Conservation (phyloP, 1,140 invertebrate genomes). For the Ephestia elutella region DNA sequence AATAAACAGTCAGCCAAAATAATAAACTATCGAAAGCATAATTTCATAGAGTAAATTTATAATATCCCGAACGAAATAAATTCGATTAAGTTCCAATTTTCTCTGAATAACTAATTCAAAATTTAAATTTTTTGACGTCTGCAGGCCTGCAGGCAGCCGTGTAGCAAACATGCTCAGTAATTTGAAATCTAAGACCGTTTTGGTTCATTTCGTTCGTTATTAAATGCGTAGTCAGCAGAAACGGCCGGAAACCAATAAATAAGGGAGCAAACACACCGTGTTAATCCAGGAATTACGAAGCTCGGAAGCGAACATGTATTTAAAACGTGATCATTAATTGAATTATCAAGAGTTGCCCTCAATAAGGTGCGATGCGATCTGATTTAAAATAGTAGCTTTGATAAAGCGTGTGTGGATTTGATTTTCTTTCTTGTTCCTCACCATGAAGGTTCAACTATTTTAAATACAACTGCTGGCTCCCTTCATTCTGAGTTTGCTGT, state of each 20-base stretch:
- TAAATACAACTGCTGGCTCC: no score
- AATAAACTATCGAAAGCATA: not conserved
- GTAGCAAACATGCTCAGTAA: not conserved
- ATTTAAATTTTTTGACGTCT: no score
- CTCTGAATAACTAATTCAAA: no score
- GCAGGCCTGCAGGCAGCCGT: no score
- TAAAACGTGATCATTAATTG: not conserved
- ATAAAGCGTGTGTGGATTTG: no score
- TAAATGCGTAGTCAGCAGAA: conserved; percentile 1
- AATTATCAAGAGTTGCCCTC: conserved; percentile 2
- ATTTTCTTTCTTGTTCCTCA: no score
- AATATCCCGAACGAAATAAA: no score
- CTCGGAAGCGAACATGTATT: not conserved
- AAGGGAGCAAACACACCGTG: conserved; percentile 6
- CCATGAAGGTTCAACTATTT: no score
- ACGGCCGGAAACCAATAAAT: conserved; percentile 2
- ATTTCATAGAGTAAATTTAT: no score
- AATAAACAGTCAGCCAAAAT: not conserved
- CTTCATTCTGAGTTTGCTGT: no score
- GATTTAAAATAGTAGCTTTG: no score
- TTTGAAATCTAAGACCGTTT: not conserved
- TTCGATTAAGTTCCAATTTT: no score
- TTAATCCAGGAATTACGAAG: conserved; percentile 11
- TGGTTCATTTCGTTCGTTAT: not conserved
- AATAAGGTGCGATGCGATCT: not conserved